Evolutionary conservation across 2,113 vertebrate genomes (phyloP).

Genomic region (Theropithecus gelada): DNA sequence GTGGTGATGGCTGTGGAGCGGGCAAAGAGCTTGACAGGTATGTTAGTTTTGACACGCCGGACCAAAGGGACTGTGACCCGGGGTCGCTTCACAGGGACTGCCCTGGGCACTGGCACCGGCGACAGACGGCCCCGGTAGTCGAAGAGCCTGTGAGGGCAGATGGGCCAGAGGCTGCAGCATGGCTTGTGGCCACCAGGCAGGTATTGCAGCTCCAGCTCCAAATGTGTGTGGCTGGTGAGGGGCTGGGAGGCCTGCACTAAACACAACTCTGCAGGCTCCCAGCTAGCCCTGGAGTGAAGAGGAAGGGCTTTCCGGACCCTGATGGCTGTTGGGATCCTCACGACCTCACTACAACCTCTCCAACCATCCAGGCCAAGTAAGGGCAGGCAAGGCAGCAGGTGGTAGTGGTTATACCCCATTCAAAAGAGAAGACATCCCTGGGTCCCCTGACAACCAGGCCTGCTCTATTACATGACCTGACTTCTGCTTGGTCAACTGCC

Average conservation of each 20-base stretch:
- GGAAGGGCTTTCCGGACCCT: neutral
- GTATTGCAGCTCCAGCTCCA: slow-evolving; percentile 34
- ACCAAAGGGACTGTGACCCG: slow-evolving; percentile 92
- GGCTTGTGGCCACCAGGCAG: slow-evolving; percentile 61
- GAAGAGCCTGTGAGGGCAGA: slow-evolving; percentile 86
- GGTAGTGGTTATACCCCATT: neutral
- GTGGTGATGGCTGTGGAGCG: slow-evolving; percentile 86
- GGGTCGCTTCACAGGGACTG: slow-evolving; percentile 91
- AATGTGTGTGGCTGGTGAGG: neutral
- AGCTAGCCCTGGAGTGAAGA: neutral
- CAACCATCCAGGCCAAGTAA: neutral
- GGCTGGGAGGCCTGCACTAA: neutral
- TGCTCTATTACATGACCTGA: neutral
- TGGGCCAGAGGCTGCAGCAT: slow-evolving; percentile 30
- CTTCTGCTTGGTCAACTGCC: slow-evolving; percentile 23
- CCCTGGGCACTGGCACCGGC: slow-evolving; percentile 88
- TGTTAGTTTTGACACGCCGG: slow-evolving; percentile 90
- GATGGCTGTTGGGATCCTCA: neutral
- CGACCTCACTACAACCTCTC: neutral
- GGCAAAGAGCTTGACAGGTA: slow-evolving; percentile 92
- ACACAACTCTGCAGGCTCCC: neutral
- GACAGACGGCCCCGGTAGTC: slow-evolving; percentile 92
- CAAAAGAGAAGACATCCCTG: neutral
- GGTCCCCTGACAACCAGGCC: neutral
- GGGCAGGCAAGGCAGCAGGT: neutral